phyloP scores from a whole-genome alignment of 2,113 vertebrate species.

The Melanotaenia duboulayi region DNA sequence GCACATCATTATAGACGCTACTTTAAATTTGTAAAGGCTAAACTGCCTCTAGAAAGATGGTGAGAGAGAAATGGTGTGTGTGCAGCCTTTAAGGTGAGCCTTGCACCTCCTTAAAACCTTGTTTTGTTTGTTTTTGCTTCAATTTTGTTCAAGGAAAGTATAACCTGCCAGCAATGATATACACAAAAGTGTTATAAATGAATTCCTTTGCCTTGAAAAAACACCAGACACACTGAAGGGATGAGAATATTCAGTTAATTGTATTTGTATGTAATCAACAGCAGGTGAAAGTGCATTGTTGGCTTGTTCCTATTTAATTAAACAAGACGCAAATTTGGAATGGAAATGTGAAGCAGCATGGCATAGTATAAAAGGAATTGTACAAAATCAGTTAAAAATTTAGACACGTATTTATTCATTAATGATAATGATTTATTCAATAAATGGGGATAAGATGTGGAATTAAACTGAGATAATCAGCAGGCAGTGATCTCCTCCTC shows the following conservation, averaged over 20 bases:
- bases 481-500: too few species aligned
- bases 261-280: not conserved
- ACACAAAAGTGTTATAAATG: not conserved
- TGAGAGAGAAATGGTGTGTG: not conserved
- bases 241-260: not conserved
- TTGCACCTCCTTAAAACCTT: not conserved
- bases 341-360: not conserved
- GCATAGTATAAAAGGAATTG: not conserved
- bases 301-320: not conserved
- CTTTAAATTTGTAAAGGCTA: not conserved
- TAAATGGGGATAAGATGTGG: too few species aligned
- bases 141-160: conserved; percentile 1
- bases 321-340: not conserved
- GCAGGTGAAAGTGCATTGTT: conserved; percentile 3
- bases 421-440: too few species aligned
- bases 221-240: not conserved
- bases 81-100: not conserved
- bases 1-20: not conserved
- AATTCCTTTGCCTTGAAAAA: not conserved
- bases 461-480: too few species aligned
- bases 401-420: too few species aligned
- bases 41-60: not conserved
- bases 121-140: not conserved
- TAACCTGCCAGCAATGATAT: not conserved
- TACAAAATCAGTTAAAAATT: not conserved